Evolutionary conservation across 2,113 vertebrate species (phyloP).

Genomic region (Ceyx melanurus): DNA sequence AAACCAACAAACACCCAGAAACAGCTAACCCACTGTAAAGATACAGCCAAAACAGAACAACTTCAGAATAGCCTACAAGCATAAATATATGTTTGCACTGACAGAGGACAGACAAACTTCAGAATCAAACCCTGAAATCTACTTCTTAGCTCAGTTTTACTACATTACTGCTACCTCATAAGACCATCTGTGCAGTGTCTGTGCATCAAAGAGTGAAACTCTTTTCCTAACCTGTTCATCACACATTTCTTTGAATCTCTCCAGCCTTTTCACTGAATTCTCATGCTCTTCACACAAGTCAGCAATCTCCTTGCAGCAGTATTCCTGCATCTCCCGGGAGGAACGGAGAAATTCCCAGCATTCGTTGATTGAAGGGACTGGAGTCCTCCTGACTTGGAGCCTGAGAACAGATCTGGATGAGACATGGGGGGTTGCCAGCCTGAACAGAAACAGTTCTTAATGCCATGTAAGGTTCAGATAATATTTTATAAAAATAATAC

Average conservation of each 20-base stretch:
- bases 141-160: background rate
- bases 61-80: background rate
- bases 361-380: conserved; percentile 84
- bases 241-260: conserved; percentile 80
- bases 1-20: background rate
- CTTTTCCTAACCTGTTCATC: conserved; percentile 83
- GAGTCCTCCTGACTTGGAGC: conserved; percentile 49
- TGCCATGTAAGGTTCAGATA: background rate
- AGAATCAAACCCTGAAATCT: background rate
- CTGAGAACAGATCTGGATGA: background rate
- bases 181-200: background rate
- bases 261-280: conserved; percentile 86
- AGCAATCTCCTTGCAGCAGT: conserved; percentile 88
- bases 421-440: background rate
- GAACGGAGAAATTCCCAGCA: conserved; percentile 84
- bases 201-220: too few species aligned
- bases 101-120: background rate
- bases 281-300: conserved; percentile 91
- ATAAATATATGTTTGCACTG: background rate
- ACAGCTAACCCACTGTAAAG: background rate
- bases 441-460: background rate
- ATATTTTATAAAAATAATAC: too few species aligned
- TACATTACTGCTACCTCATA: background rate
- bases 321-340: conserved; percentile 90
- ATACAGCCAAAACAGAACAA: background rate